phyloP scores from a whole-genome alignment of 30 jellyfish, hydroid and myxozoan species.

The Chrysaora quinquecirrha region DNA sequence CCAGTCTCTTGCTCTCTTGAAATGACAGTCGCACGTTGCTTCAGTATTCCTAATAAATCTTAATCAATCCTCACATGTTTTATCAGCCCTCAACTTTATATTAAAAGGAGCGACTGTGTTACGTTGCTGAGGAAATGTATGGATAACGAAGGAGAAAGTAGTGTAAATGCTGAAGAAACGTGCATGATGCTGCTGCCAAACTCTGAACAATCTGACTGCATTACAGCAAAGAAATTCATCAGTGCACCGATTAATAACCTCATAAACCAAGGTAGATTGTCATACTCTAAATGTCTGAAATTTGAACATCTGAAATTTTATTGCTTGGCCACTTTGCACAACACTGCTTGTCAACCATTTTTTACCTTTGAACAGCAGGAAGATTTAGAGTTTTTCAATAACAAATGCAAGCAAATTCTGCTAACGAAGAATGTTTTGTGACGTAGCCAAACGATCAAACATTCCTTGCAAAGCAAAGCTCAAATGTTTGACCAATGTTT shows the following conservation, averaged over 20 bases:
- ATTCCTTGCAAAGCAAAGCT: no score
- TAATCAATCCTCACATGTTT: background rate
- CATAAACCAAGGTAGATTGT: background rate
- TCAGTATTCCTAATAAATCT: background rate
- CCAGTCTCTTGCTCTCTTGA: no score
- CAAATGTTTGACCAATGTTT: no score
- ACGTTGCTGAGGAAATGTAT: constrained; percentile 61
- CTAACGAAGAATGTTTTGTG: no score
- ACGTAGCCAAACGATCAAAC: no score
- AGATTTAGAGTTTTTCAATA: no score
- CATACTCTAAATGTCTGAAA: background rate
- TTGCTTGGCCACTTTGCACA: no score
- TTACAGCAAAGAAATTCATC: constrained; percentile 25
- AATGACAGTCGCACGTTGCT: background rate
- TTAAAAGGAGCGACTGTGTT: constrained; percentile 83
- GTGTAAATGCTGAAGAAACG: constrained; percentile 28
- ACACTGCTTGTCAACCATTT: no score
- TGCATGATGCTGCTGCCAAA: constrained; percentile 68
- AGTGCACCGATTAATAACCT: background rate
- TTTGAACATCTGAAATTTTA: no score
- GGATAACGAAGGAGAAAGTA: constrained; percentile 3
- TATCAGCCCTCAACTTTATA: no score
- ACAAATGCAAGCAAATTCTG: no score
- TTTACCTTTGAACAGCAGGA: no score
- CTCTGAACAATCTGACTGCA: constrained; percentile 63